Evolutionary conservation across 2,113 vertebrate genomes (phyloP).

Genomic region (Dicrurus megarhynchus): DNA sequence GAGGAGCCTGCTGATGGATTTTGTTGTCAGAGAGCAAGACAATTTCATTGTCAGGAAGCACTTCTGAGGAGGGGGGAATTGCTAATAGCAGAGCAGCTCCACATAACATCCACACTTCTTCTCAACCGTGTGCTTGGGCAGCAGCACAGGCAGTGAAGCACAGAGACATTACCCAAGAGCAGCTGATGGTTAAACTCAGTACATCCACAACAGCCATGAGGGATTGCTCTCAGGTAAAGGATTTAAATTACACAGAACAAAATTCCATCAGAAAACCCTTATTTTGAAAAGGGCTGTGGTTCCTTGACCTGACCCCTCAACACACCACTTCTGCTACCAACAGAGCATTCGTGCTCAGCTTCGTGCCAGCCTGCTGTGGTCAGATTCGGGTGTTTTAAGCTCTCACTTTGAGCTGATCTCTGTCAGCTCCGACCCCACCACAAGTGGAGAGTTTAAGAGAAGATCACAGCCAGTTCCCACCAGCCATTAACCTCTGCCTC

Average conservation of each 20-base stretch:
- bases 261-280: not conserved
- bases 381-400: not conserved
- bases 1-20: not conserved
- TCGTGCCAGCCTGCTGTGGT: fast-evolving
- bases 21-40: not conserved
- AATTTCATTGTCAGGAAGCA: not conserved
- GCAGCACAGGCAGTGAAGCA: not conserved
- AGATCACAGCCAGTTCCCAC: not conserved
- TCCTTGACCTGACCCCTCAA: not conserved
- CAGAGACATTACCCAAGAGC: not conserved
- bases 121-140: not conserved
- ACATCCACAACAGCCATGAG: not conserved
- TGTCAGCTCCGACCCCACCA: not conserved
- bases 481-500: not conserved
- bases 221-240: not conserved
- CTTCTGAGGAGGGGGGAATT: not conserved
- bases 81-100: not conserved
- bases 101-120: not conserved
- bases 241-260: not conserved
- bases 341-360: fast-evolving
- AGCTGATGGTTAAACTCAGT: not conserved
- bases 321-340: not conserved
- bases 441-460: not conserved
- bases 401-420: not conserved
- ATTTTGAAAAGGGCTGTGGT: not conserved